These are phyloP conservation scores for Malachius bipustulatus DNA, from an alignment of 2,888 invertebrate genomes.

Conservation along the genomic window DNA sequence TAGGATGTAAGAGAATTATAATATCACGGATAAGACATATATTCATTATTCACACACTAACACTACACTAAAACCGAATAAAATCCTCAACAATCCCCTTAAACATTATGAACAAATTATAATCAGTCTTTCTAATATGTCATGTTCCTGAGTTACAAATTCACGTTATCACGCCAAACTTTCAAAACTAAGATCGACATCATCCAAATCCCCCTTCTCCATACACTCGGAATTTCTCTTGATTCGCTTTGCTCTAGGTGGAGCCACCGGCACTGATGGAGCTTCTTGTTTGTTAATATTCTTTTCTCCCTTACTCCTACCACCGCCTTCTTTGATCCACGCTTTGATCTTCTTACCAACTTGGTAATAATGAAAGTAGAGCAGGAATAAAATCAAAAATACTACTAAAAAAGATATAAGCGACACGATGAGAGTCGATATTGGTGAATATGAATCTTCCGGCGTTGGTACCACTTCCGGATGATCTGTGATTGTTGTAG, in stretches of 20 bases:
- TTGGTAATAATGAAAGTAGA: conserved; percentile 68
- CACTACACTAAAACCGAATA: too few relatives aligned
- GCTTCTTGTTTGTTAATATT: conserved; percentile 1
- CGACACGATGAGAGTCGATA: conserved; percentile 49
- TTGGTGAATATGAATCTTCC: conserved; percentile 35
- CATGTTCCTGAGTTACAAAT: too few relatives aligned
- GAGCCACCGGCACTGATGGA: neutral
- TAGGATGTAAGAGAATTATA: too few relatives aligned
- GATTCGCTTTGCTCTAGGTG: neutral
- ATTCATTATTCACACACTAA: too few relatives aligned
- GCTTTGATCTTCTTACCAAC: conserved; percentile 55
- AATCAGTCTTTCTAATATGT: too few relatives aligned
- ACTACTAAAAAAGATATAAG: conserved; percentile 54
- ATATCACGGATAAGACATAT: too few relatives aligned
- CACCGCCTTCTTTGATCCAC: conserved; percentile 39
- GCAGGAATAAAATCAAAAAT: conserved; percentile 49
- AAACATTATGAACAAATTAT: too few relatives aligned
- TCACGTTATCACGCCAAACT: conserved; percentile 3
- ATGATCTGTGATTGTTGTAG: conserved; percentile 13
- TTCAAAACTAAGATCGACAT: neutral
- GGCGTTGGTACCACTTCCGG: conserved; percentile 20
- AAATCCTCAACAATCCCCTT: too few relatives aligned
- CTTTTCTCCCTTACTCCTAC: conserved; percentile 7
- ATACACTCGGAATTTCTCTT: too few relatives aligned
- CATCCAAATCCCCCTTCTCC: neutral